Evolutionary conservation across 2,888 invertebrate genomes (phyloP).

Genomic region (Drosophila nigricruria): DNA sequence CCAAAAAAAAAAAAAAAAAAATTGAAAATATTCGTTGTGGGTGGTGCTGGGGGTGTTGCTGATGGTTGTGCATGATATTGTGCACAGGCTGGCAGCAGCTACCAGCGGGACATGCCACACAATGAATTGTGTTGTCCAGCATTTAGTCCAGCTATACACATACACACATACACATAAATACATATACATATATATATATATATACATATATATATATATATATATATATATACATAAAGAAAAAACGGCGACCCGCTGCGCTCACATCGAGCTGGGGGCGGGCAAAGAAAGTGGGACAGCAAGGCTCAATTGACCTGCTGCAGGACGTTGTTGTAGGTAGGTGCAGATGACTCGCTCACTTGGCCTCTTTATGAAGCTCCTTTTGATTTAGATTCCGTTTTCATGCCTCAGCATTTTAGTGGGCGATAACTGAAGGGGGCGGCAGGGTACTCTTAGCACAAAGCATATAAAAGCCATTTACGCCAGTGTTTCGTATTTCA

Average conservation of each 20-base stretch:
- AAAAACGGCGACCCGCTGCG: conserved; percentile 51
- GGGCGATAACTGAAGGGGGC: not conserved
- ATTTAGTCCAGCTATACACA: conserved; percentile 68
- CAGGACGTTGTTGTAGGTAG: conserved; percentile 14
- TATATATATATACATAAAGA: conserved; percentile 4
- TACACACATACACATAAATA: conserved; percentile 17
- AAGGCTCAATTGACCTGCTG: conserved; percentile 47
- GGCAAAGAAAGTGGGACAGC: conserved; percentile 7
- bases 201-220: conserved; percentile 8
- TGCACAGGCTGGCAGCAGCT: conserved; percentile 34
- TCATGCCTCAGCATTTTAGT: conserved; percentile 7
- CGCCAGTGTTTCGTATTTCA: not conserved
- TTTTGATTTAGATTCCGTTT: conserved; percentile 36
- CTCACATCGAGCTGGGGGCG: conserved; percentile 3
- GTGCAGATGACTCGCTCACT: conserved; percentile 43
- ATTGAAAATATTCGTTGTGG: conserved; percentile 55
- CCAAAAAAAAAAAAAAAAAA: conserved; percentile 30
- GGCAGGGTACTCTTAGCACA: not conserved
- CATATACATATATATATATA: conserved; percentile 23
- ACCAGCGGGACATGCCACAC: conserved; percentile 75
- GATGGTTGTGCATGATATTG: conserved; percentile 29
- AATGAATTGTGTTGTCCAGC: conserved; percentile 81
- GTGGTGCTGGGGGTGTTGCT: conserved; percentile 10
- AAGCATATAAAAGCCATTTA: conserved; percentile 17
- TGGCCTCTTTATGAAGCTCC: conserved; percentile 27